Evolutionary conservation across 64 coral and sea anemone genomes (phyloP).

Genomic region (Orbicella faveolata): DNA sequence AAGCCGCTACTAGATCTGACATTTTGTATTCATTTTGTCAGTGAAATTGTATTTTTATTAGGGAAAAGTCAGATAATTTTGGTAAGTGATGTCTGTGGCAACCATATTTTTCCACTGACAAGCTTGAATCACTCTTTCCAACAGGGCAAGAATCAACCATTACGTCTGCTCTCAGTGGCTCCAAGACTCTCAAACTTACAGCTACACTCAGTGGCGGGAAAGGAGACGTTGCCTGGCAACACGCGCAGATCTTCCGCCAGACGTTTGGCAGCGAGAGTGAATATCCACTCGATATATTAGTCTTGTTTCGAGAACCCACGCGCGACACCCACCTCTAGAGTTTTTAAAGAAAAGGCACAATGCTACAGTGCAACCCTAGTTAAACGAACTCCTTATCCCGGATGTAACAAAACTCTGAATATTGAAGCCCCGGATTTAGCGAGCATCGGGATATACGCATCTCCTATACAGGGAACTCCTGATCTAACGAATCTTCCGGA

Average conservation of each 20-base stretch:
- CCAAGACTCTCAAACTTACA: slow-evolving; percentile 74
- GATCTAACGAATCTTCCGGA: no score
- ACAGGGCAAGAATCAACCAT: neutral
- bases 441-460: no score
- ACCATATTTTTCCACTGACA: neutral
- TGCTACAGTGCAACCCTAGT: neutral
- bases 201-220: slow-evolving; percentile 79
- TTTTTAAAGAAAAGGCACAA: neutral
- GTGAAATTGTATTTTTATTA: no score
- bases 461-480: no score
- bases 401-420: no score
- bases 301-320: slow-evolving; percentile 11
- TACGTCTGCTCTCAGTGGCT: slow-evolving; percentile 52
- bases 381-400: neutral
- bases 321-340: neutral
- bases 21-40: no score
- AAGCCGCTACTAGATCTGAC: no score
- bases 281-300: slow-evolving; percentile 57
- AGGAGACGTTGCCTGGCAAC: slow-evolving; percentile 92
- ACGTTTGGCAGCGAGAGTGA: slow-evolving; percentile 52
- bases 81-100: no score
- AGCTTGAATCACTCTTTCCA: neutral
- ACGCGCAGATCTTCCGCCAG: slow-evolving; percentile 84
- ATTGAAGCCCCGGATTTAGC: no score
- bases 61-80: no score